Evolutionary conservation across 2,797 vertebrate genomes (phyloP).

Genomic region (Catostomus latipinnis): DNA sequence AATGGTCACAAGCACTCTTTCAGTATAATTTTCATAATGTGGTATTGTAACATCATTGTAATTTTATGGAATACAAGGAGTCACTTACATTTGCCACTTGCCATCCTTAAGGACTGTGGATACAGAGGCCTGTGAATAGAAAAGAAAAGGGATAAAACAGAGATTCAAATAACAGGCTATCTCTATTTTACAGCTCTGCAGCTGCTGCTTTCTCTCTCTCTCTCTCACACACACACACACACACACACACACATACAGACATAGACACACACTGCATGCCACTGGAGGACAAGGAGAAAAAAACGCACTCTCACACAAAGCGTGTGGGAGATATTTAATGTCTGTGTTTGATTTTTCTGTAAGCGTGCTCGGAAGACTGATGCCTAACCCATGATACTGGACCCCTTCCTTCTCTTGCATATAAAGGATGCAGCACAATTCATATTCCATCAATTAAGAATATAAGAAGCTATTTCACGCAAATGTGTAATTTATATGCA

Average conservation of each 20-base stretch:
- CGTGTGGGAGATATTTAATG: slow-evolving; percentile 40
- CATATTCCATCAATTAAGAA: slow-evolving; percentile 64
- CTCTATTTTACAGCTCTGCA: slow-evolving; percentile 10
- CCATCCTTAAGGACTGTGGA: slow-evolving; percentile 21
- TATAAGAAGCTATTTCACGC: slow-evolving; percentile 61
- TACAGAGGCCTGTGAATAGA: slow-evolving; percentile 35
- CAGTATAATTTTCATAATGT: background rate
- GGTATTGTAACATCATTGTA: background rate
- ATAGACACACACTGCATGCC: slow-evolving; percentile 14
- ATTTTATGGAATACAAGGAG: slow-evolving; percentile 6
- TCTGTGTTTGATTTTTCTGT: slow-evolving; percentile 50
- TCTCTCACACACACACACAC: background rate
- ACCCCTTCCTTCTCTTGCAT: slow-evolving; percentile 11
- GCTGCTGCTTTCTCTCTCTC: slow-evolving; percentile 3
- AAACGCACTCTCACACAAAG: slow-evolving; percentile 46
- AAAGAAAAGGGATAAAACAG: slow-evolving; percentile 15
- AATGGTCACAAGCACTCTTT: background rate
- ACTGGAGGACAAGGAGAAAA: slow-evolving; percentile 17
- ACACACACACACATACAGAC: slow-evolving; percentile 21
- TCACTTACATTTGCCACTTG: slow-evolving; percentile 46
- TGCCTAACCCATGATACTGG: background rate
- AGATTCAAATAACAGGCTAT: slow-evolving; percentile 28
- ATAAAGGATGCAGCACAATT: slow-evolving; percentile 59
- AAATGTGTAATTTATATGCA: slow-evolving; percentile 69
- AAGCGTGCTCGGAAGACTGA: slow-evolving; percentile 34